phyloP scores from a whole-genome alignment of 2,888 invertebrate genomes.

The Pilophorus perplexus region DNA sequence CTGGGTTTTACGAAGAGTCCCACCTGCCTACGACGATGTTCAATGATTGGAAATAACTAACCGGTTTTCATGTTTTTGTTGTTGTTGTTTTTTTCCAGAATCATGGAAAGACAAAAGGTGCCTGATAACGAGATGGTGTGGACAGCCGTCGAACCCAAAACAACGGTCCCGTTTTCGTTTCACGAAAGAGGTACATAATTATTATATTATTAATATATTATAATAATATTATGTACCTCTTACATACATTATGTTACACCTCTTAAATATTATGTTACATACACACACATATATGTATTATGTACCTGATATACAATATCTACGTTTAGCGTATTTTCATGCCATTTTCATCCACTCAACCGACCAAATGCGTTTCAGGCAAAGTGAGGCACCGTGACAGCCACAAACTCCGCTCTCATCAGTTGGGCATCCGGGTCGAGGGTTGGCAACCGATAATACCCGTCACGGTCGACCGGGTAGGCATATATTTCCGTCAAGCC shows the following conservation, averaged over 20 bases:
- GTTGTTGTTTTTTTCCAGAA: too few species aligned
- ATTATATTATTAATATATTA: too few species aligned
- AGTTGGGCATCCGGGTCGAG: slow-evolving; percentile 82
- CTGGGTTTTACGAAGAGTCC: too few species aligned
- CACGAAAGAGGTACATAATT: slow-evolving; percentile 64
- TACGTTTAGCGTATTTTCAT: too few species aligned
- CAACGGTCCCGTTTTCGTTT: slow-evolving; percentile 83
- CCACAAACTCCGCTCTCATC: slow-evolving; percentile 76
- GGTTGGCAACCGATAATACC: slow-evolving; percentile 86
- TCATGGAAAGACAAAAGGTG: slow-evolving; percentile 43
- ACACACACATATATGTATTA: background rate
- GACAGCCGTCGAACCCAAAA: slow-evolving; percentile 69
- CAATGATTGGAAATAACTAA: too few species aligned
- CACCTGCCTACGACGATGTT: too few species aligned
- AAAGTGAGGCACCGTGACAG: slow-evolving; percentile 71
- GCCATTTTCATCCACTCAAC: too few species aligned
- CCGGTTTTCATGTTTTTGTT: too few species aligned
- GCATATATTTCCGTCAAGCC: slow-evolving; percentile 82
- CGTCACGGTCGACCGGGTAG: slow-evolving; percentile 93
- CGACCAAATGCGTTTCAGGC: too few species aligned
- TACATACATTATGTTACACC: background rate
- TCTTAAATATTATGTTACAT: too few species aligned
- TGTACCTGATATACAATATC: background rate
- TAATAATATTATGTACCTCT: background rate
- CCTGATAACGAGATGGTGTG: slow-evolving; percentile 59